A percentile compares a stretch with the other conserved stretches of the same genome.
Evolutionary conservation across 2,888 invertebrate species (phyloP).

Genomic region (Trissolcus brochymenae): DNA sequence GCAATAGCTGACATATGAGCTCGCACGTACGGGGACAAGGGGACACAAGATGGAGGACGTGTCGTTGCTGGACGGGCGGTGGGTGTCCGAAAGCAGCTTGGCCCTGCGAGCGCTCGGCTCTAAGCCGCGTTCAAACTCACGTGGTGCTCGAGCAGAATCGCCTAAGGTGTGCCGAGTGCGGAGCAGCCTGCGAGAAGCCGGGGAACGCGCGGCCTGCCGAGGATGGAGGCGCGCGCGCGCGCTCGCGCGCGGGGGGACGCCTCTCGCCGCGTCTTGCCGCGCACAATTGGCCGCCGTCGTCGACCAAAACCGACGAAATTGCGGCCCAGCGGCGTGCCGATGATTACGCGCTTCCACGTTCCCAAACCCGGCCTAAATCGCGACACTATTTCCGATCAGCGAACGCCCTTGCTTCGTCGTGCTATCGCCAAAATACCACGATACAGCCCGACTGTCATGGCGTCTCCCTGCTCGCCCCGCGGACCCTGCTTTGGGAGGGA

Average conservation of each 20-base stretch:
- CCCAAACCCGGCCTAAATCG: background rate
- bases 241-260: conserved; percentile 53
- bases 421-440: conserved; percentile 55
- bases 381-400: background rate
- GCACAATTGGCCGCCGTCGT: conserved; percentile 31
- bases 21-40: conserved; percentile 69
- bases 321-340: background rate
- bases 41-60: conserved; percentile 72
- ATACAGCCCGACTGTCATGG: conserved; percentile 57
- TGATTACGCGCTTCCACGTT: background rate
- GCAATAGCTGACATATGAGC: conserved; percentile 67
- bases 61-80: conserved; percentile 7
- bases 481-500: conserved; percentile 19
- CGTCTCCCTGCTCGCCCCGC: conserved; percentile 54
- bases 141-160: conserved; percentile 33
- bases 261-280: conserved; percentile 53
- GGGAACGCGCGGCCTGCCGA: conserved; percentile 14
- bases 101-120: background rate
- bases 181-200: conserved; percentile 12
- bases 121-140: conserved; percentile 22
- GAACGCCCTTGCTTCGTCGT: conserved; percentile 22
- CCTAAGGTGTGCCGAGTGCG: background rate
- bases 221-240: conserved; percentile 1
- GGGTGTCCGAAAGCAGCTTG: background rate
- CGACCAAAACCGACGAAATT: background rate